Evolutionary conservation across 1,140 invertebrate genomes (phyloP).

Genomic region (Thalassaphorura encarpata): DNA sequence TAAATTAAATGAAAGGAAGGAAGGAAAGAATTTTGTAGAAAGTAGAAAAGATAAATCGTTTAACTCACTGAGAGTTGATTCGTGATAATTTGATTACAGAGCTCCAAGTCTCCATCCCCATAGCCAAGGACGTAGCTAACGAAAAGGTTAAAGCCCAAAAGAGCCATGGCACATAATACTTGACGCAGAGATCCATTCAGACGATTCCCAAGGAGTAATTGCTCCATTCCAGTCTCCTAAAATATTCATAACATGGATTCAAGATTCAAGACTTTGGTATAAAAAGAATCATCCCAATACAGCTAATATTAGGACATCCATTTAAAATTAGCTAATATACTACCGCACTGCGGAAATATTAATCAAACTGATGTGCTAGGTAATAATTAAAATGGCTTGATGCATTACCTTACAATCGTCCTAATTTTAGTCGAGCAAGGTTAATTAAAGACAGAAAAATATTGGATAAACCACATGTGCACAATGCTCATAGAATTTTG

Average conservation of each 20-base stretch:
- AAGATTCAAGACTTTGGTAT: background rate
- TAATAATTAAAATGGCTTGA: background rate
- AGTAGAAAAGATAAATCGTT: no score
- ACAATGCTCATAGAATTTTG: no score
- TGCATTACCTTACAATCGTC: slow-evolving; percentile 16
- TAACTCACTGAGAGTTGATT: slow-evolving; percentile 54
- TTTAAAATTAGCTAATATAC: no score
- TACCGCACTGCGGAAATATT: no score
- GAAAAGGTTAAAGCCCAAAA: slow-evolving; percentile 74
- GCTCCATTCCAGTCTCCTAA: slow-evolving; percentile 59
- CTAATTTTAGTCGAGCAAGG: background rate
- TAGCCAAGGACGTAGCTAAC: slow-evolving; percentile 71
- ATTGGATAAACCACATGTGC: background rate
- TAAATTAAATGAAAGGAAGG: no score
- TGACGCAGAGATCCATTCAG: slow-evolving; percentile 62
- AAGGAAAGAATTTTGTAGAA: no score
- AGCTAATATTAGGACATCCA: no score
- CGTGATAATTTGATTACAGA: slow-evolving; percentile 60
- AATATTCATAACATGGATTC: slow-evolving; percentile 17
- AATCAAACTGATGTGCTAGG: background rate
- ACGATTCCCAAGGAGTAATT: slow-evolving; percentile 59
- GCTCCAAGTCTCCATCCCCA: slow-evolving; percentile 62
- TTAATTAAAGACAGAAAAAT: slow-evolving; percentile 1
- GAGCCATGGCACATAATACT: slow-evolving; percentile 70
- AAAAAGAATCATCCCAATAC: background rate